Conservation (phyloP, 2,113 vertebrate genomes). For the Podocnemis expansa region DNA sequence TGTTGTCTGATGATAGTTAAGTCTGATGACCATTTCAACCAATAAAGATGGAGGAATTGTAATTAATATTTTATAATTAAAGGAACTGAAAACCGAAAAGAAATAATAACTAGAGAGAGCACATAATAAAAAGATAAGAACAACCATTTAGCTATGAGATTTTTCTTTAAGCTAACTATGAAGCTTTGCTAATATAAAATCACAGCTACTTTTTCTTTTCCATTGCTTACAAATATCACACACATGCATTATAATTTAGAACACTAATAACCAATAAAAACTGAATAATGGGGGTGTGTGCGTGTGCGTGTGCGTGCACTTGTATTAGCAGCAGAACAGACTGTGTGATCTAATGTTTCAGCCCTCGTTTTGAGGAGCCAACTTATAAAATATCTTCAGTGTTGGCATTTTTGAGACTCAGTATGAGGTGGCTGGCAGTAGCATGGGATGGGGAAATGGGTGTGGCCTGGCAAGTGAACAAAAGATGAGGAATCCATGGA, state of each 20-base stretch:
- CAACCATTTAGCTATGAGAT: neutral
- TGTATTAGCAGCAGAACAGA: neutral
- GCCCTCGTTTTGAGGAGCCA: neutral
- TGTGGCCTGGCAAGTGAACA: accelerated
- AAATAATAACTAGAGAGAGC: neutral
- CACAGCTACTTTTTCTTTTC: neutral
- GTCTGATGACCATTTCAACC: neutral
- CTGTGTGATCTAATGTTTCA: constrained; percentile 25
- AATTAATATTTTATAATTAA: constrained; percentile 58
- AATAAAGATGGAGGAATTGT: constrained; percentile 31
- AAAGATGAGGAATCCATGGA: neutral
- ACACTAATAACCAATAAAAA: neutral
- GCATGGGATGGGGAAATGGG: neutral
- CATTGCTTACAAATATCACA: neutral
- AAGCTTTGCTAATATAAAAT: constrained; percentile 34
- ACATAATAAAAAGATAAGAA: constrained; percentile 33
- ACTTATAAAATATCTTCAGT: neutral
- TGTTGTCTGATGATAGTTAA: neutral
- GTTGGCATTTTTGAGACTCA: neutral
- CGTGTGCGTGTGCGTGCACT: too few species aligned
- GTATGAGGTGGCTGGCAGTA: accelerated
- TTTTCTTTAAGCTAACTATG: constrained; percentile 33
- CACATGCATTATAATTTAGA: neutral
- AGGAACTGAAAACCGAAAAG: constrained; percentile 34
- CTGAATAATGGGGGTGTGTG: neutral